A percentile compares a stretch with the other conserved stretches of the same genome.
phyloP scores from a whole-genome alignment of 2,113 vertebrate species.

The Microcebus tavaratra region DNA sequence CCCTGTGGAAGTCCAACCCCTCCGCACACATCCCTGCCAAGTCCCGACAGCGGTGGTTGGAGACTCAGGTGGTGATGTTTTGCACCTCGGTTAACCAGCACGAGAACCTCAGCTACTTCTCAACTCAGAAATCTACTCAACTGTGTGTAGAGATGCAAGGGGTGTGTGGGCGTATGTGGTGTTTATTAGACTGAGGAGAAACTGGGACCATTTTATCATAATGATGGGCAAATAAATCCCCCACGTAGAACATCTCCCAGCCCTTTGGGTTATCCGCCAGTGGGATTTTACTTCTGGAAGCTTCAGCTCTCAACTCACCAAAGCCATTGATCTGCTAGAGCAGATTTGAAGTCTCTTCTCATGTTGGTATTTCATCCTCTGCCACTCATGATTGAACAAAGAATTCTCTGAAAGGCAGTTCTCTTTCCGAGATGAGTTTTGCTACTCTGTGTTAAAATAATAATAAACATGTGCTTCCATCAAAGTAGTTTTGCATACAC shows the following conservation, averaged over 20 bases:
- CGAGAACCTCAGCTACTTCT: background rate
- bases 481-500: background rate
- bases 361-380: background rate
- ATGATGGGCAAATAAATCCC: background rate
- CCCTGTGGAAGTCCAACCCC: accelerated
- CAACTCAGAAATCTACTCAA: background rate
- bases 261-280: accelerated
- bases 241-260: accelerated
- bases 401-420: accelerated
- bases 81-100: accelerated
- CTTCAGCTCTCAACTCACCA: background rate
- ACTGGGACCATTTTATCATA: no score
- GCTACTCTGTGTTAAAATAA: background rate
- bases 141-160: background rate
- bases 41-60: no score
- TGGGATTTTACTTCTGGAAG: background rate
- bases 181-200: background rate
- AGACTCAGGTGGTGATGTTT: background rate
- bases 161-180: accelerated
- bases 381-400: background rate
- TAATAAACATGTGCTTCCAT: background rate
- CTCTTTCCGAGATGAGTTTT: background rate
- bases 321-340: accelerated
- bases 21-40: background rate
- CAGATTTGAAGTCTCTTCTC: background rate